Evolutionary conservation across 1,140 invertebrate genomes (phyloP), one percentile per base, ranked within the genome.

Genomic region (Pygmarrhopalites habei): DNA sequence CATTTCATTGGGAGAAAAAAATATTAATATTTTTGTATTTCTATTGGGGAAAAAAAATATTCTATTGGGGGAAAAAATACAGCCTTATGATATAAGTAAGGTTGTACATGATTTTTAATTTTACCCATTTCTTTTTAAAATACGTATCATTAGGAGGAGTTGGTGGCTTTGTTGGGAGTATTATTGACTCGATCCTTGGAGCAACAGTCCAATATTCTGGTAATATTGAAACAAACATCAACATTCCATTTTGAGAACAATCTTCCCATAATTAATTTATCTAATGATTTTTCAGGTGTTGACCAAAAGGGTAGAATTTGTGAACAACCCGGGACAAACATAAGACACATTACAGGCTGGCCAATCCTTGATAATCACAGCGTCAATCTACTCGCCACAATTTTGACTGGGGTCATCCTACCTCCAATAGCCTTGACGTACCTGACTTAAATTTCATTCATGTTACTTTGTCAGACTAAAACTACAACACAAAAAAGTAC

Each of bases 301-400:
- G 81, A 89, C 74, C 80, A 81, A 68, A 72, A 74, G 51, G 84
- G 86, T 29, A 79, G 79, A 68, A 82, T 94, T 65, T 88, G 91
- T 0, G 85, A 90, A 61, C 78, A 80, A 35, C 85, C 87, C 23
- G 87, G 85, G 23, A 78, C 81, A 67, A 79, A 82, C 28, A 82
- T 93, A 0, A 83, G 82, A 61, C 83, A 90, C 73, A 89, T 95
- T 55, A 83, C 84, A 73, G 92, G 92, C 25, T 75, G 79, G 61
- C 80, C 82, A 67, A 75, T 93, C 47, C 75, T 95, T n/a, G 90
- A 94, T 74, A 95, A 95, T 75, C 89, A 94, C 72, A 86, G 87
- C 75, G 89, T 95, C 0, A 95, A 95, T 77, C 79, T 95, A 19
- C 77, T 94, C 53, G 87, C 89, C 0, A 88, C 83, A 59, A 81